Evolutionary conservation across 2,113 vertebrate genomes (phyloP), one percentile per base, ranked within the genome.

Genomic region (Spilogale gracilis): DNA sequence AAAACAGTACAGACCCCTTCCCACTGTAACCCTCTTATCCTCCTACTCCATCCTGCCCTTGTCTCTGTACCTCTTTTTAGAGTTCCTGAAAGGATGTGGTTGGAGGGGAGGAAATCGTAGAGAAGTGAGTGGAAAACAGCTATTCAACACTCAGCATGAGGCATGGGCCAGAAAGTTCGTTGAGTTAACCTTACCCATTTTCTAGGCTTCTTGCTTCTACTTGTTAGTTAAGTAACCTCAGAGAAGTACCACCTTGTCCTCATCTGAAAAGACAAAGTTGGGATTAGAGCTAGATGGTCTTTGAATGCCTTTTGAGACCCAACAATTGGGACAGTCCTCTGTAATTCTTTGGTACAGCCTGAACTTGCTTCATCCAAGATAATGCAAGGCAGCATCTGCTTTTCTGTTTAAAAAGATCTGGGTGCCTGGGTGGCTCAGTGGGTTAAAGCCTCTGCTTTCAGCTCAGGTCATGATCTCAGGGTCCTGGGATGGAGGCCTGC

Each of bases 51-150:
- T n/a, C 14, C 60, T 18, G 3, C 50, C 16, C 30, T 63, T 63
- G 65, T 65, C 43, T 67, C 50, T 65, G 56, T 6, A 14, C 13
- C 6, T 86, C 58, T 54, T 30, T 78, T 90, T 50, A 73, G 79
- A 93, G 52, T 82, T 82, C 23, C 18, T 81, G 61, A 82, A 86
- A 96, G 58, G 65, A 86, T 93, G 65, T 89, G 61, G 48, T 65
- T 86, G 60, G 65, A 93, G 67, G 21, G 32, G 14, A 81, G 74
- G 74, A 60, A 13, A 54, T 7, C 16, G 17, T 17, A 71, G 58
- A 61, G 58, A 81, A 81, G 30, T 5, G 52, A 69, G 27, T 61
- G 21, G 27, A 65, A 65, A 85, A 80, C 20, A 65, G 21, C 27
- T 82, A 4, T 76, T 87, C 30, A 67, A 87, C 65, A 43, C 52